Evolutionary conservation across 2,113 vertebrate genomes (phyloP).

Genomic region (Heliornis fulica): DNA sequence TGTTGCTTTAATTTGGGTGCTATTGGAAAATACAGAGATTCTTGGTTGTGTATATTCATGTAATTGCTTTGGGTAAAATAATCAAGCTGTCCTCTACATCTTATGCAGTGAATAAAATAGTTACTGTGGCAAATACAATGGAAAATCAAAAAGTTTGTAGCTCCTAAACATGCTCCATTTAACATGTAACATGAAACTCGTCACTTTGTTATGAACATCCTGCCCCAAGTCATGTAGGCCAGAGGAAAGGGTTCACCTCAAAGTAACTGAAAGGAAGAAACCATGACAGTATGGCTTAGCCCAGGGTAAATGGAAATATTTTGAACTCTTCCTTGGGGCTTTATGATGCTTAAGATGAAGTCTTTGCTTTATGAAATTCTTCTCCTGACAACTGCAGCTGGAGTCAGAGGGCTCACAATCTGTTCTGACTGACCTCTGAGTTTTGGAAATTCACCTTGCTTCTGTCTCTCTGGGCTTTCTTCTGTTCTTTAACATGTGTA

Average conservation of each 20-base stretch:
- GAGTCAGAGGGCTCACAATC: not conserved
- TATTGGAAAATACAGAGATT: not conserved
- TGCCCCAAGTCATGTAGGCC: not conserved
- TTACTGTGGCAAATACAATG: not conserved
- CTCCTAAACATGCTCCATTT: constrained; percentile 19
- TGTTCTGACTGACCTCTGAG: not conserved
- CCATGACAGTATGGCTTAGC: not conserved
- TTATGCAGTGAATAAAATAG: not conserved
- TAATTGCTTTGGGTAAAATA: not conserved
- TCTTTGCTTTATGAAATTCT: not conserved
- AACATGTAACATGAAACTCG: constrained; percentile 1
- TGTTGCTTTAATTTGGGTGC: not conserved
- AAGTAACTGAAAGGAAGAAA: not conserved
- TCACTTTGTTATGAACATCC: not conserved
- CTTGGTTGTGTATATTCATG: not conserved
- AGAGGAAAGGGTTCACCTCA: not conserved
- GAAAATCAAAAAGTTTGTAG: not conserved
- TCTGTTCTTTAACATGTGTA: not conserved
- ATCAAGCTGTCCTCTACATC: not conserved
- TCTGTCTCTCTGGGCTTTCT: not conserved
- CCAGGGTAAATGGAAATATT: not conserved
- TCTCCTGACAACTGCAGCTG: not conserved
- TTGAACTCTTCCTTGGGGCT: not conserved
- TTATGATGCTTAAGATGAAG: not conserved
- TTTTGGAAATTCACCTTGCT: not conserved